phyloP scores from a whole-genome alignment of 2,113 vertebrate species.

The Bothrops jararaca region DNA sequence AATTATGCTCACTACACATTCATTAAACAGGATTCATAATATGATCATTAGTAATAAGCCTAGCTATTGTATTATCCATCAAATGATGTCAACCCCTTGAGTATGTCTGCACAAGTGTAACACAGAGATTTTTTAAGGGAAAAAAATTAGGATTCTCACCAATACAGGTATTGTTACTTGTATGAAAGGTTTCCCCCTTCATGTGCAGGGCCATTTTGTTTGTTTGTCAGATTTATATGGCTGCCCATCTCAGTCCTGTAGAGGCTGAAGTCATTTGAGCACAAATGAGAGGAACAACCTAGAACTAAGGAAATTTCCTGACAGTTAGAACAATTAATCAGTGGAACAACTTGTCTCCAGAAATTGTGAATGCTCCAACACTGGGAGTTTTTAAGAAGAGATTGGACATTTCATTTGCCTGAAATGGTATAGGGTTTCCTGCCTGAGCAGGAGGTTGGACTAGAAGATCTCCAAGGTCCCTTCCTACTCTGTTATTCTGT shows the following conservation, averaged over 20 bases:
- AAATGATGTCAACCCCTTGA: background rate
- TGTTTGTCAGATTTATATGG: background rate
- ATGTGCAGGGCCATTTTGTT: background rate
- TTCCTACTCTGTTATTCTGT: background rate
- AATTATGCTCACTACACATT: background rate
- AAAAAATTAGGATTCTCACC: background rate
- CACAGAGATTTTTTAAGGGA: background rate
- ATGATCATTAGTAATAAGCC: background rate
- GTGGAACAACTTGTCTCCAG: background rate
- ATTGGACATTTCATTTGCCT: background rate
- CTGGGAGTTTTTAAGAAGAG: background rate
- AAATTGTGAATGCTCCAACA: background rate
- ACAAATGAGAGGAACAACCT: background rate
- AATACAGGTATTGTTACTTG: background rate
- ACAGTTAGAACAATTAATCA: background rate
- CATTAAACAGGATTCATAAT: background rate
- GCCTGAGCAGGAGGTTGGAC: background rate
- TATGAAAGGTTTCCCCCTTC: background rate
- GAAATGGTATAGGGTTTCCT: background rate
- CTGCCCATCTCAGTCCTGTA: background rate
- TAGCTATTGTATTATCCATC: background rate
- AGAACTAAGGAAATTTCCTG: background rate
- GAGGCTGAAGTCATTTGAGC: background rate
- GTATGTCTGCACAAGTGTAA: background rate
- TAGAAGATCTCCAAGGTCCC: background rate